Evolutionary conservation across 1,140 invertebrate genomes (phyloP), one percentile per base, ranked within the genome.

Genomic region (Gryon sp.): DNA sequence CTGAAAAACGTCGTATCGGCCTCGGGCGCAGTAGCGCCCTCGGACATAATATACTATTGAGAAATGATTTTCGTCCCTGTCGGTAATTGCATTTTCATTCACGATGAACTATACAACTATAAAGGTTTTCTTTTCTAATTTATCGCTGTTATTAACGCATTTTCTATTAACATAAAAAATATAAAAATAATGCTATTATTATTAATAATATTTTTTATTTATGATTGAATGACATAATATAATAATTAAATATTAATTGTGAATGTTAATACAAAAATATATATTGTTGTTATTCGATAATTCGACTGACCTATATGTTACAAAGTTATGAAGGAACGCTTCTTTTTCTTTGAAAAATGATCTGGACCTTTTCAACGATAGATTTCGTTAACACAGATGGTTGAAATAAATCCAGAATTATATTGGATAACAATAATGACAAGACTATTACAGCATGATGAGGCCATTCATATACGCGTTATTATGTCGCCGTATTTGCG

Each of bases 351-450:
- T n/a, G n/a, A n/a, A n/a, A n/a, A n/a, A n/a, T n/a, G n/a, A n/a
- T n/a, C n/a, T n/a, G n/a, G n/a, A n/a, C n/a, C 69, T 60, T 74
- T 74, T 69, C 46, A 15, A 2, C 11, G 11, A 32, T 2, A 32
- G 57, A 55, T 48, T 72, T 72, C 57, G 68, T 72, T 72, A 63
- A 28, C 59, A 24, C 40, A 28, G 59, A 30, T 59, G 50, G 60
- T 50, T 59, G 59, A 45, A 74, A 74, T 74, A 74, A 74, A 74
- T 65, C 60, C 69, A 22, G 60, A 65, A 59, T 74, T 59, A 59
- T 74, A 74, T 74, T 74, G 69, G 60, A 65, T 74, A 74, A 74
- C 69, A 74, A 74, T 74, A 74, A 74, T 59, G 52, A 60, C 59
- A n/a, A 36, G 20, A 34, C 52, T 43, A 57, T 72, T 72, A 72